Percentiles rank a stretch among this genome's conserved stretches.
phyloP scores from a whole-genome alignment of 2,888 invertebrate species.

The Pharmacophagus antenor region DNA sequence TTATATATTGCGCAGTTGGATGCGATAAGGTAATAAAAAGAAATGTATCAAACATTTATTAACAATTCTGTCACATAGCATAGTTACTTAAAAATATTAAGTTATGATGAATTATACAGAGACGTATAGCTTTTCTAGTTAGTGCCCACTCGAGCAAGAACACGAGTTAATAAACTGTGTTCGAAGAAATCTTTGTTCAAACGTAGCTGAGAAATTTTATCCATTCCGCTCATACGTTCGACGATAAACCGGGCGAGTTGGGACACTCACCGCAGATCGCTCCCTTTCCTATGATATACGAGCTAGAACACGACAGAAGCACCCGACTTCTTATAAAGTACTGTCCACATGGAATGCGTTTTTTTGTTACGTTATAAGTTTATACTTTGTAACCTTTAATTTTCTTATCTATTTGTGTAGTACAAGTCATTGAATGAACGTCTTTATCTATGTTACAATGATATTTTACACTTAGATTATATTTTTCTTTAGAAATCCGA shows the following conservation, averaged over 20 bases:
- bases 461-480: no score
- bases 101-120: constrained; percentile 4
- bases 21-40: not conserved
- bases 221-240: constrained; percentile 41
- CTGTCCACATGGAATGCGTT: constrained; percentile 11
- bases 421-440: no score
- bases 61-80: not conserved
- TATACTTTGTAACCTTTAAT: no score
- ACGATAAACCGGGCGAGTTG: constrained; percentile 42
- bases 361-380: no score
- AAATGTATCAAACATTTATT: not conserved
- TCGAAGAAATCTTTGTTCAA: constrained; percentile 18
- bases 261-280: constrained; percentile 42
- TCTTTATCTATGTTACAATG: no score
- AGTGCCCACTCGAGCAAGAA: not conserved
- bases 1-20: not conserved
- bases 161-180: constrained; percentile 9
- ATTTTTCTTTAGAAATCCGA: no score
- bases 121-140: not conserved
- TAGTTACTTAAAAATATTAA: not conserved
- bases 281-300: constrained; percentile 42
- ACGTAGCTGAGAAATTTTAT: constrained; percentile 36
- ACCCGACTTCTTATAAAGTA: constrained; percentile 33
- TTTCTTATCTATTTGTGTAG: no score
- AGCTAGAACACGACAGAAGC: constrained; percentile 42